Conservation (phyloP, 1,140 invertebrate genomes). For the Drosophila ogumai region DNA sequence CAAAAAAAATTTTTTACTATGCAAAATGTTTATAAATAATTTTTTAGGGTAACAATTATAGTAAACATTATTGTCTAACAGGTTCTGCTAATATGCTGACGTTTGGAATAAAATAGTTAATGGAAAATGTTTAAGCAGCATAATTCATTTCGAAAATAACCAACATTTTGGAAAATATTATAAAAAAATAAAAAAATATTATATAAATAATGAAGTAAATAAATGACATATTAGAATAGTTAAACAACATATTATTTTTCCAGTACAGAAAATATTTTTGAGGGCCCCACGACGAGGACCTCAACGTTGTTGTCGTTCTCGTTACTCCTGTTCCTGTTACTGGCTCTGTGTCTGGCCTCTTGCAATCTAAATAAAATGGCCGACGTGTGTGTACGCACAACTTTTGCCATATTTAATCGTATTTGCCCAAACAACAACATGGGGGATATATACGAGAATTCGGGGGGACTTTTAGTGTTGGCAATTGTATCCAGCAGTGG, state of each 20-base stretch:
- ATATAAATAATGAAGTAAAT: background rate
- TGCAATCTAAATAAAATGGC: constrained; percentile 81
- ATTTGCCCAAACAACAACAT: constrained; percentile 62
- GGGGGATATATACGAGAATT: constrained; percentile 16
- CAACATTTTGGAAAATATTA: no score
- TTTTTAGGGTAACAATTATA: background rate
- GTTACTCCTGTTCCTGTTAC: constrained; percentile 40
- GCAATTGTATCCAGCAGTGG: constrained; percentile 42
- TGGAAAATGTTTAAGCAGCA: background rate
- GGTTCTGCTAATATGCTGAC: background rate
- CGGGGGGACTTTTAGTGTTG: constrained; percentile 38
- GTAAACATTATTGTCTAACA: background rate
- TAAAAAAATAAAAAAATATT: background rate
- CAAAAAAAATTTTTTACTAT: background rate
- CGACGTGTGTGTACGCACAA: constrained; percentile 80
- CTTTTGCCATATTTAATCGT: constrained; percentile 82
- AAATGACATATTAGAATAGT: background rate
- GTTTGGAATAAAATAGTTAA: background rate
- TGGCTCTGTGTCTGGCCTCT: constrained; percentile 54
- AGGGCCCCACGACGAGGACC: constrained; percentile 55
- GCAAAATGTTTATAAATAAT: background rate
- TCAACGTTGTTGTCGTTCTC: constrained; percentile 51
- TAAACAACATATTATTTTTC: background rate
- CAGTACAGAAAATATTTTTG: constrained; percentile 54
- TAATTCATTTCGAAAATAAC: no score